Evolutionary conservation across 1,140 invertebrate genomes (phyloP), one percentile per base, ranked within the genome.

Genomic region (Calycopis cecrops): DNA sequence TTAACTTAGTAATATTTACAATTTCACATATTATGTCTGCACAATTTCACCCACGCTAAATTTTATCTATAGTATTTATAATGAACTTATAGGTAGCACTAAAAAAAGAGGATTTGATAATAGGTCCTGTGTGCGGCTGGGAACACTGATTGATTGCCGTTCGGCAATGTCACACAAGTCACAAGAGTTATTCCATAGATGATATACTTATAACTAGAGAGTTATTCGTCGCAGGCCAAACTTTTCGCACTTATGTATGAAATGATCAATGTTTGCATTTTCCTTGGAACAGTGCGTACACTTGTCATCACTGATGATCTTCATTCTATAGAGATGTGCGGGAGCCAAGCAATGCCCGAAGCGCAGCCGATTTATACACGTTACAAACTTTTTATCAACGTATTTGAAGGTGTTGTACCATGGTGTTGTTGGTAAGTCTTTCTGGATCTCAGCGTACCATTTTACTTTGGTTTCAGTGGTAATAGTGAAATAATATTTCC

Each of bases 391-490:
- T 28, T 9, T 16, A 38, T 8, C 40, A 8, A 34, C 55, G n/a
- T 16, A 50, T 14, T 34, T 16, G 1, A 21, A 11, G 4, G 33
- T 50, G 11, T 38, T n/a, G 40, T 56, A 50, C 55, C 55, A 56
- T 4, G 55, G 55, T 50, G 3, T 28, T 10, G 8, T 17, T 4
- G 35, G 47, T 14, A 56, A 3, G 3, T 38, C 35, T 12, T 38
- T 38, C 38, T 49, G 54, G 21, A 56, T 40, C 8, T 56, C n/a
- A 4, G 47, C 54, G 28, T 49, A 56, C 54, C 44, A 56, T 49
- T 56, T 48, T 38, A 44, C 54, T 49, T 49, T 49, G 11, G 16
- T 37, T 49, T 56, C 17, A n/a, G 1, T 37, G 6, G 28, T 35
- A 10, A 49, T 8, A 7, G 4, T 33, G n/a, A 21, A 50, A 10